Evolutionary conservation across 1,140 invertebrate genomes (phyloP).

Genomic region (Hestina assimilis): DNA sequence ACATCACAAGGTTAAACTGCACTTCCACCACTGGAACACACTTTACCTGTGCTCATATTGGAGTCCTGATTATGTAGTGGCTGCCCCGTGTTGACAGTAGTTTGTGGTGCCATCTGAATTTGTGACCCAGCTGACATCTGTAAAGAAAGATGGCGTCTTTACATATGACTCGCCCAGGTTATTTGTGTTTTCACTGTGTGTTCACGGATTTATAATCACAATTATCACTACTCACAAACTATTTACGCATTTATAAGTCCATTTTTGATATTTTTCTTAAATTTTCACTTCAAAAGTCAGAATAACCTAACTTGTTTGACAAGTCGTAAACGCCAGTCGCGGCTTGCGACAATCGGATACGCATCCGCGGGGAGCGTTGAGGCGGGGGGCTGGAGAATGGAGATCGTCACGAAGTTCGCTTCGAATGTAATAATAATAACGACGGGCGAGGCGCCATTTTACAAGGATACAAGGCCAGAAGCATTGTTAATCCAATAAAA

Average conservation of each 20-base stretch:
- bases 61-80: slow-evolving; percentile 95
- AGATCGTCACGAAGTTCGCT: slow-evolving; percentile 77
- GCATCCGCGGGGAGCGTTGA: slow-evolving; percentile 68
- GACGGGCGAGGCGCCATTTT: slow-evolving; percentile 75
- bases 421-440: slow-evolving; percentile 76
- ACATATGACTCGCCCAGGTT: slow-evolving; percentile 73
- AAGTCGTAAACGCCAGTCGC: slow-evolving; percentile 74
- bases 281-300: slow-evolving; percentile 53
- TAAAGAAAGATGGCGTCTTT: slow-evolving; percentile 80
- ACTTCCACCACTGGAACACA: slow-evolving; percentile 68
- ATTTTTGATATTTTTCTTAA: slow-evolving; percentile 44
- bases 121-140: slow-evolving; percentile 96
- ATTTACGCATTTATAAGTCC: slow-evolving; percentile 38
- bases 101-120: slow-evolving; percentile 96
- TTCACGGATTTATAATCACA: slow-evolving; percentile 28
- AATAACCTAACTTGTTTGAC: slow-evolving; percentile 78
- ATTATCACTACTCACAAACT: slow-evolving; percentile 51
- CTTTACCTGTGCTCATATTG: slow-evolving; percentile 94
- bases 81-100: slow-evolving; percentile 91
- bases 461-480: slow-evolving; percentile 76
- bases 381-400: slow-evolving; percentile 59
- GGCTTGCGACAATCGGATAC: slow-evolving; percentile 76
- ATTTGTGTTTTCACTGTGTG: slow-evolving; percentile 38
- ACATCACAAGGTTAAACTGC: slow-evolving; percentile 57
- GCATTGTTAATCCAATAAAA: slow-evolving; percentile 61